Conservation (phyloP, 1,140 invertebrate genomes). For the Dinoponera quadriceps region DNA sequence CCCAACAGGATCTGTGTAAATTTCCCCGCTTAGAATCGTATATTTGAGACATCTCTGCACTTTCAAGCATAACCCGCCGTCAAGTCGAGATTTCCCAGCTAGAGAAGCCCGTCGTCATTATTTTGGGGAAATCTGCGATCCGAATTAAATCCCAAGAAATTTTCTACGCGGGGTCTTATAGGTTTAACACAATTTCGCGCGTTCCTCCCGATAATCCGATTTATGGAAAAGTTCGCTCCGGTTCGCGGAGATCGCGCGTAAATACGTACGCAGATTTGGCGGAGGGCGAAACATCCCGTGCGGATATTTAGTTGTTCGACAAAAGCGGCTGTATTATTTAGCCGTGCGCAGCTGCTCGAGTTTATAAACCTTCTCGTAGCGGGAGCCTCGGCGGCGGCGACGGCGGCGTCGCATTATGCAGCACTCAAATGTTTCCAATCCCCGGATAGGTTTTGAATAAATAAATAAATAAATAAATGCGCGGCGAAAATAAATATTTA, state of each 20-base stretch:
- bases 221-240: conserved; percentile 11
- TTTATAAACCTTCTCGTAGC: neutral
- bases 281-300: neutral
- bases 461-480: conserved; percentile 23
- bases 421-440: neutral
- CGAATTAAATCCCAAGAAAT: no score
- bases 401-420: neutral
- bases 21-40: no score
- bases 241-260: neutral
- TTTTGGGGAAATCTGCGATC: no score
- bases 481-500: conserved; percentile 1
- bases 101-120: neutral
- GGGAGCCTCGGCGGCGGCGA: neutral
- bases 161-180: no score
- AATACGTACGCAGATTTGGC: neutral
- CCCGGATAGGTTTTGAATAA: neutral
- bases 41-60: no score
- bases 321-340: conserved; percentile 17
- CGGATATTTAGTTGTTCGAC: conserved; percentile 18
- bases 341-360: neutral
- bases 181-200: conserved; percentile 11
- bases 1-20: no score
- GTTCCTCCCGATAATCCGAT: conserved; percentile 8
- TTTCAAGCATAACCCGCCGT: no score
- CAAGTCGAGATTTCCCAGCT: no score